A percentile compares a stretch with the other conserved stretches of the same genome.
phyloP scores from a whole-genome alignment of 2,888 invertebrate genomes.

The Lymantria dispar region DNA sequence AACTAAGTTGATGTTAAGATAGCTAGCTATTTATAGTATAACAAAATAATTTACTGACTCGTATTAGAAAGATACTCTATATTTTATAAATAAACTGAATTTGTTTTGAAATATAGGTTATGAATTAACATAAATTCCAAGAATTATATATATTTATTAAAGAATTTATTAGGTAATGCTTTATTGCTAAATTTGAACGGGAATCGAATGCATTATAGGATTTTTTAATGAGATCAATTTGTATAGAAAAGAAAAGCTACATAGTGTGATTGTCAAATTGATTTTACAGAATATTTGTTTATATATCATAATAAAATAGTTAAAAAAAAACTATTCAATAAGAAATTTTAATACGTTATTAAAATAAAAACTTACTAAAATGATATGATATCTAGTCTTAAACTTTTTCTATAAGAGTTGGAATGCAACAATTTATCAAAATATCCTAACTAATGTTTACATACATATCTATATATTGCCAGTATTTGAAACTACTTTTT shows the following conservation, averaged over 20 bases:
- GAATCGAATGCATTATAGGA: too few species aligned
- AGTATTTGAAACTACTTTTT: constrained; percentile 21
- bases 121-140: too few species aligned
- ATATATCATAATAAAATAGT: constrained; percentile 1
- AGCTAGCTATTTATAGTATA: too few species aligned
- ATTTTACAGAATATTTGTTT: too few species aligned
- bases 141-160: too few species aligned
- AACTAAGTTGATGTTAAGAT: too few species aligned
- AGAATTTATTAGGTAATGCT: too few species aligned
- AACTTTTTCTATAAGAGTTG: constrained; percentile 13
- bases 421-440: constrained; percentile 28
- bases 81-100: too few species aligned
- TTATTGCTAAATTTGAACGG: too few species aligned
- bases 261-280: constrained; percentile 19
- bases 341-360: neutral
- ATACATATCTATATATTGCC: neutral
- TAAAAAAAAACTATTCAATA: constrained; percentile 5
- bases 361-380: constrained; percentile 17
- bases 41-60: too few species aligned
- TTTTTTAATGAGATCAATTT: constrained; percentile 33
- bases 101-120: too few species aligned
- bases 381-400: constrained; percentile 28
- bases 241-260: constrained; percentile 16
- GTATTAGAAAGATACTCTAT: too few species aligned
- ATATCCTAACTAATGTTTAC: constrained; percentile 21